These are phyloP conservation scores for Mandrillus leucophaeus DNA, from an alignment of 2,113 vertebrate genomes.

Conservation along the genomic window DNA sequence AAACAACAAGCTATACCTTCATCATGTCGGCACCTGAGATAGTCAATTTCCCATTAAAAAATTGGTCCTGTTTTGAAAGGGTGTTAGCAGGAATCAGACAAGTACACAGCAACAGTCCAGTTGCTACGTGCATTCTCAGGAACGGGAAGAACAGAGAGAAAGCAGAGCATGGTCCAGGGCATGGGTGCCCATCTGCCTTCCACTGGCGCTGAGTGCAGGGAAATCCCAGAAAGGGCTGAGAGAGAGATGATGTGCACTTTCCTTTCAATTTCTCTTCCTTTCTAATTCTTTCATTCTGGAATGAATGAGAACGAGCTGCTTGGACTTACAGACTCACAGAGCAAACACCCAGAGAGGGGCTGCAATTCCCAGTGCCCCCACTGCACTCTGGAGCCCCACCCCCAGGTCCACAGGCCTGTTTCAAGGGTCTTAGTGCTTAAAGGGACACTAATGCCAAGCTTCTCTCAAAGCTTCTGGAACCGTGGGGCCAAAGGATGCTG, in stretches of 20 bases:
- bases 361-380: rapidly evolving
- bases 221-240: not conserved
- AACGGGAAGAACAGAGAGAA: not conserved
- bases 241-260: not conserved
- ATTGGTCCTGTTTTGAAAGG: not conserved
- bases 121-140: not conserved
- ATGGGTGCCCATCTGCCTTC: not conserved
- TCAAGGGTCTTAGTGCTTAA: not conserved
- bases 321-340: not conserved
- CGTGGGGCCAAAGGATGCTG: not conserved
- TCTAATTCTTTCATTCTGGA: not conserved
- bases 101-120: not conserved
- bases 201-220: not conserved
- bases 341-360: not conserved
- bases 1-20: too few relatives aligned
- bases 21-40: not conserved
- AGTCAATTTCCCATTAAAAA: not conserved
- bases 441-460: not conserved
- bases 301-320: not conserved
- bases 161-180: too few relatives aligned
- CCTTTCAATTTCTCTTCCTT: not conserved
- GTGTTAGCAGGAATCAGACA: not conserved
- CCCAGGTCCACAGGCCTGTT: not conserved
- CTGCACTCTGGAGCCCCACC: not conserved
- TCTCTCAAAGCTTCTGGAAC: not conserved